A percentile compares a stretch with the other conserved stretches of the same genome.
Evolutionary conservation across 1,140 invertebrate genomes (phyloP).

Genomic region (Orussus abietinus): DNA sequence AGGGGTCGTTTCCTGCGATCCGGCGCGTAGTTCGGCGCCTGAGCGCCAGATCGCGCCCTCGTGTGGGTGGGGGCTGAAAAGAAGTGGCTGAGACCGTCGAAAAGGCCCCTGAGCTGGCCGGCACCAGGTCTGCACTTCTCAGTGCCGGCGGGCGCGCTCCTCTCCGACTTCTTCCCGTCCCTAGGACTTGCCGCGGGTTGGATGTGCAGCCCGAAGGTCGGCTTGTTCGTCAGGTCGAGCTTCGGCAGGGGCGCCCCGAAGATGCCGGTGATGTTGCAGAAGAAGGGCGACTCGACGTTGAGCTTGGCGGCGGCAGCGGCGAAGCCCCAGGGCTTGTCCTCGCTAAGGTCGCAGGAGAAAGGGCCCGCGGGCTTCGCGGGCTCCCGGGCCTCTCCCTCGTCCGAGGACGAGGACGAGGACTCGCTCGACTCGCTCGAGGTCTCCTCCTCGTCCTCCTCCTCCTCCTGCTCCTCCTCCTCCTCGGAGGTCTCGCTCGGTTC

Average conservation of each 20-base stretch:
- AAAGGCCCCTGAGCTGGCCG: constrained; percentile 70
- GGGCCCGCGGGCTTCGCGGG: constrained; percentile 47
- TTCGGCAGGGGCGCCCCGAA: constrained; percentile 40
- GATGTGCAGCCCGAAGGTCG: constrained; percentile 40
- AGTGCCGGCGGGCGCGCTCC: constrained; percentile 12
- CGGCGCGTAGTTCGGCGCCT: constrained; percentile 53
- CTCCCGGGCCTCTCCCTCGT: constrained; percentile 36
- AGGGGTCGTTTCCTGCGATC: constrained; percentile 46
- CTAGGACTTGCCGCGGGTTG: constrained; percentile 26
- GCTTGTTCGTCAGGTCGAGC: constrained; percentile 38
- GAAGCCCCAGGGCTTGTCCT: constrained; percentile 72
- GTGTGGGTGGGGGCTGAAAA: constrained; percentile 66
- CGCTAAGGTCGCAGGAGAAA: constrained; percentile 43
- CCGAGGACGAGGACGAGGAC: constrained; percentile 35
- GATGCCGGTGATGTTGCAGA: constrained; percentile 43
- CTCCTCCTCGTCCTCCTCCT: constrained; percentile 31
- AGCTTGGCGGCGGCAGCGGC: constrained; percentile 62
- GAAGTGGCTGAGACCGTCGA: constrained; percentile 81
- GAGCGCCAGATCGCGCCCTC: constrained; percentile 51
- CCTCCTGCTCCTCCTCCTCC: constrained; percentile 29
- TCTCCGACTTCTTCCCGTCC: constrained; percentile 25
- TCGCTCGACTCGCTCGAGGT: constrained; percentile 48
- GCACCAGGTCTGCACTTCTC: constrained; percentile 48
- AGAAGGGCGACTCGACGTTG: constrained; percentile 39
- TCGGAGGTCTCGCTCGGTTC: constrained; percentile 11